Evolutionary conservation across 2,888 invertebrate genomes (phyloP).

Genomic region (Sphecodes monilicornis): DNA sequence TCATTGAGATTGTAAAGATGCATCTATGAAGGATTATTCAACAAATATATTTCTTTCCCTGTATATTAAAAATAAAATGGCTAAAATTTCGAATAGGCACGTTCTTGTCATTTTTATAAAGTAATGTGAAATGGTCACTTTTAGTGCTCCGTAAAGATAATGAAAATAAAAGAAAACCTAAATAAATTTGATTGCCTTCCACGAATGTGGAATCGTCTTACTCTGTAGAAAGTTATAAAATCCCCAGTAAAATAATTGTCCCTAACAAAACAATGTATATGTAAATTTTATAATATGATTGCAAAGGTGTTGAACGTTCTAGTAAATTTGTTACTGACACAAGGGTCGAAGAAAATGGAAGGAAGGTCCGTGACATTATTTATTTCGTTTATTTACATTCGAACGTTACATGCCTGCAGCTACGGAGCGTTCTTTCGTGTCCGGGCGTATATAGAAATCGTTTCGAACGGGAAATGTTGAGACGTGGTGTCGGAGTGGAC

Average conservation of each 20-base stretch:
- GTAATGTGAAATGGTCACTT: not conserved
- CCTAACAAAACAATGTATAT: no score
- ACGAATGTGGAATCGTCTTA: not conserved
- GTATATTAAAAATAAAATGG: no score
- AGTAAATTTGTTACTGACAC: not conserved
- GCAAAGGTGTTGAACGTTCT: not conserved
- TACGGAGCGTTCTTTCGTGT: not conserved
- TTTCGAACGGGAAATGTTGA: conserved; percentile 9
- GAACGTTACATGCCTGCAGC: not conserved
- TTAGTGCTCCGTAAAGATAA: not conserved
- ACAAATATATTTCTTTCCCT: no score
- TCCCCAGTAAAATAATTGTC: no score
- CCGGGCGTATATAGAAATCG: not conserved
- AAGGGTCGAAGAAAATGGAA: not conserved
- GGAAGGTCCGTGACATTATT: not conserved
- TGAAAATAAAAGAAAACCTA: not conserved
- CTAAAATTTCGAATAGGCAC: no score
- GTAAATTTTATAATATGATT: not conserved
- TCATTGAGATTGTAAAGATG: no score
- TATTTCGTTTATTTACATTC: not conserved
- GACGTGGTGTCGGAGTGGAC: no score
- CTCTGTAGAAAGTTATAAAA: no score
- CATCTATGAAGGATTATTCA: no score
- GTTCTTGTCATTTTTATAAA: no score
- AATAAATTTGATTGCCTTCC: not conserved